A percentile compares a stretch with the other conserved stretches of the same genome.
Conservation (phyloP, 2,113 vertebrate species). For the Centropristis striata region DNA sequence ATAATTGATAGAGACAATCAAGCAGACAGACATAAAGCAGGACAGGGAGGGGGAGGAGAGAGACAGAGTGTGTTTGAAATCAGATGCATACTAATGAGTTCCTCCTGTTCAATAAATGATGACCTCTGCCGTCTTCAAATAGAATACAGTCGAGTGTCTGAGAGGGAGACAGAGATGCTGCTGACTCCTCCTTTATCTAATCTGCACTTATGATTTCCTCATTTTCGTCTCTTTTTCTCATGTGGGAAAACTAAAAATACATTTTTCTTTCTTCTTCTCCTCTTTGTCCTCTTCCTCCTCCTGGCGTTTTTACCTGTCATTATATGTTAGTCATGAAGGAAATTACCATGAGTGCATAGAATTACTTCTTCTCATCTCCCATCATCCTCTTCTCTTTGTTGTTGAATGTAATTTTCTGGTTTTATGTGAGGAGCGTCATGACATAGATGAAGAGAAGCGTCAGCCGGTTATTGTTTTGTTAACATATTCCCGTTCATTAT, state of each 20-base stretch:
- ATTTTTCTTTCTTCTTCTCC: background rate
- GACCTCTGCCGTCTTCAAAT: conserved; percentile 78
- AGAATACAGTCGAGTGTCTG: conserved; percentile 64
- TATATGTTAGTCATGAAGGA: background rate
- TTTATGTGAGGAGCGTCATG: background rate
- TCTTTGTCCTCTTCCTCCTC: background rate
- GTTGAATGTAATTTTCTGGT: conserved; percentile 19
- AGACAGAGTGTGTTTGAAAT: conserved; percentile 70
- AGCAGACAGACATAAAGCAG: conserved; percentile 68
- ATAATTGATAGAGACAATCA: conserved; percentile 71
- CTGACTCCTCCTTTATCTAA: conserved; percentile 46
- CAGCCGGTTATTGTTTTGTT: conserved; percentile 37
- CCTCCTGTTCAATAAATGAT: conserved; percentile 81
- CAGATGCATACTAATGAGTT: conserved; percentile 80
- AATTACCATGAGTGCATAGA: conserved; percentile 4
- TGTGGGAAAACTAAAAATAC: conserved; percentile 26
- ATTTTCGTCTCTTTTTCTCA: background rate
- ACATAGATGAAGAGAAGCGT: conserved; percentile 8
- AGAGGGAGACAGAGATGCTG: conserved; percentile 43
- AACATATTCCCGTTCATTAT: conserved; percentile 39
- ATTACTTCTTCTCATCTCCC: conserved; percentile 37
- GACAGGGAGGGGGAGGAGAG: conserved; percentile 61
- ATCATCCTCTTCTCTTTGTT: conserved; percentile 35
- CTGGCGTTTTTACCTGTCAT: conserved; percentile 8
- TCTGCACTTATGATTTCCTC: conserved; percentile 7